Conservation (phyloP, 2,797 vertebrate genomes). For the Hephaestus fuliginosus region DNA sequence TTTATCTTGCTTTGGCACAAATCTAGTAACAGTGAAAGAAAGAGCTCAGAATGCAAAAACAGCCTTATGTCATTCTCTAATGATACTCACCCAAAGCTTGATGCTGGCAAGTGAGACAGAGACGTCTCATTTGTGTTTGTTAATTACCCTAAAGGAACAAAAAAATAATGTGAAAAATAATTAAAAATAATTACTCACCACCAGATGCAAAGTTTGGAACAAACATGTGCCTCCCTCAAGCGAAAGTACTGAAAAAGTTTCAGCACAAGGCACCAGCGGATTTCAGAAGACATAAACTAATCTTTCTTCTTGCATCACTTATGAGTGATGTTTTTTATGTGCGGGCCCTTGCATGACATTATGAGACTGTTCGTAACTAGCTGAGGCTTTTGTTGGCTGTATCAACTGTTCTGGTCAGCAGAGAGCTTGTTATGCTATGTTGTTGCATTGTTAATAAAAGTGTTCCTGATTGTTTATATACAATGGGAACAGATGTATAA, state of each 20-base stretch:
- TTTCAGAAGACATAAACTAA: conserved; percentile 34
- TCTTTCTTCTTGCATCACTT: conserved; percentile 39
- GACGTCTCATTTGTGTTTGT: conserved; percentile 15
- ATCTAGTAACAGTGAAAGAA: background rate
- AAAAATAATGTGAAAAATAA: conserved; percentile 32
- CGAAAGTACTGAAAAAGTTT: conserved; percentile 31
- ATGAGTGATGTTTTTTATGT: conserved; percentile 20
- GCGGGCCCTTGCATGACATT: conserved; percentile 5
- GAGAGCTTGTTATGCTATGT: conserved; percentile 11
- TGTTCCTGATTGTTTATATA: background rate
- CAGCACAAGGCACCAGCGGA: background rate
- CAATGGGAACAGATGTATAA: conserved; percentile 4
- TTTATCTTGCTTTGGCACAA: conserved; percentile 1
- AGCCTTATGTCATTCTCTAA: conserved; percentile 9
- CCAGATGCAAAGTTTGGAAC: conserved; percentile 35
- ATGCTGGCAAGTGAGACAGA: conserved; percentile 17
- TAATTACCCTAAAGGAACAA: conserved; percentile 16
- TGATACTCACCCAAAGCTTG: conserved; percentile 21
- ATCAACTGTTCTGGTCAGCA: conserved; percentile 1
- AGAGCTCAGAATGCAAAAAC: conserved; percentile 2
- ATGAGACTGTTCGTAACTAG: background rate
- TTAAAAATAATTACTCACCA: conserved; percentile 24
- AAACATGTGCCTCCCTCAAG: conserved; percentile 25
- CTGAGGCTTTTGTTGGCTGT: background rate
- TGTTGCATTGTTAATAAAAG: background rate